Evolutionary conservation across 2,888 invertebrate genomes (phyloP).

Genomic region (Cheiracanthium punctorium): DNA sequence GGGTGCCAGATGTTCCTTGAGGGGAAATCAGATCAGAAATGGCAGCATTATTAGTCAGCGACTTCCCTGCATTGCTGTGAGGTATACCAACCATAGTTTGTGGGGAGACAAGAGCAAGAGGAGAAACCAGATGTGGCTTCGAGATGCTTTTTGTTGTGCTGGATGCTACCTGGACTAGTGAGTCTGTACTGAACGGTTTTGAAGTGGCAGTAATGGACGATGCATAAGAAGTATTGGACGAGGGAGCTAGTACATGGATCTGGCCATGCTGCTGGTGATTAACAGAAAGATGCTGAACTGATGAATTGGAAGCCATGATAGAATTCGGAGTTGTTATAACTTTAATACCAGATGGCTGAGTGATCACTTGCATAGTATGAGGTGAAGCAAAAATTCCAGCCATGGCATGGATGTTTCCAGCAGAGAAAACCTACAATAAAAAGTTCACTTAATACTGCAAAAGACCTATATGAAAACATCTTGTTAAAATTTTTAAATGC

Average conservation of each 20-base stretch:
- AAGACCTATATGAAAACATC: too few species aligned
- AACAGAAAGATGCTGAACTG: slow-evolving; percentile 46
- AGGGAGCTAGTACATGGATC: slow-evolving; percentile 61
- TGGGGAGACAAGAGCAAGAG: slow-evolving; percentile 51
- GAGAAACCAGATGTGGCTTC: slow-evolving; percentile 58
- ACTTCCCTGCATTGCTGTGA: slow-evolving; percentile 49
- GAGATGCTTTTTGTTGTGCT: slow-evolving; percentile 35
- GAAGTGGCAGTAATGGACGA: slow-evolving; percentile 44
- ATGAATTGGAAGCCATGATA: slow-evolving; percentile 58
- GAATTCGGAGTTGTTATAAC: slow-evolving; percentile 64
- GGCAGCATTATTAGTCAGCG: slow-evolving; percentile 6
- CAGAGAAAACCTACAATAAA: slow-evolving; percentile 45
- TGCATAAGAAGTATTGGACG: slow-evolving; percentile 49
- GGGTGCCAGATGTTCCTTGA: slow-evolving; percentile 8
- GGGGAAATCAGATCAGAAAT: slow-evolving; percentile 41
- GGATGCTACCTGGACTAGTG: slow-evolving; percentile 48
- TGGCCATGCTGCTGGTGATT: slow-evolving; percentile 52
- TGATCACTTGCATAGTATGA: slow-evolving; percentile 65
- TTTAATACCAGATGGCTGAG: slow-evolving; percentile 60
- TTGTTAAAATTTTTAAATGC: too few species aligned
- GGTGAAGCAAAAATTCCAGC: slow-evolving; percentile 56
- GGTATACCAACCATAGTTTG: slow-evolving; percentile 58
- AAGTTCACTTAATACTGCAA: too few species aligned
- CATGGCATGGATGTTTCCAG: slow-evolving; percentile 61
- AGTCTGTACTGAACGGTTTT: slow-evolving; percentile 49